Percentiles rank a stretch among this genome's conserved stretches.
Conservation (phyloP, 1,140 invertebrate genomes). For the Drosophila sp. region DNA sequence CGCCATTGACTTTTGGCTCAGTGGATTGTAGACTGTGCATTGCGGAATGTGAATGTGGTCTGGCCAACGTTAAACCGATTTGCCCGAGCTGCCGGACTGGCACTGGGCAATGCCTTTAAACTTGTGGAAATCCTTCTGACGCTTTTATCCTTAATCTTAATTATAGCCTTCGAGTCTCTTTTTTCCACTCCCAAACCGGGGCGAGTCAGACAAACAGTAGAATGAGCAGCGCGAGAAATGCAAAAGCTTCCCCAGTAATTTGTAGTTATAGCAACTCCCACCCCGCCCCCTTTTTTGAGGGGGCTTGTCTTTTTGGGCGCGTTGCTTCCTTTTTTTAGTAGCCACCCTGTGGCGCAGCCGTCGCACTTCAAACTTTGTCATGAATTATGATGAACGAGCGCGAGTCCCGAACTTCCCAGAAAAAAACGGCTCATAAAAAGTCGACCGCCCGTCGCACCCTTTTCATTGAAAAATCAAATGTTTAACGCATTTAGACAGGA, state of each 20-base stretch:
- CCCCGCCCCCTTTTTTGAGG: neutral
- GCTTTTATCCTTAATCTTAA: slow-evolving; percentile 84
- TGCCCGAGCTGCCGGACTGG: slow-evolving; percentile 30
- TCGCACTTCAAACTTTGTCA: slow-evolving; percentile 82
- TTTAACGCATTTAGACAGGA: slow-evolving; percentile 25
- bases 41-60: slow-evolving; percentile 14
- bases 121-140: slow-evolving; percentile 81
- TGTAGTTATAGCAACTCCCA: slow-evolving; percentile 66
- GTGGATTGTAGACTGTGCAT: slow-evolving; percentile 29
- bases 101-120: slow-evolving; percentile 36
- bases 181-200: slow-evolving; percentile 34
- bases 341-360: slow-evolving; percentile 60
- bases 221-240: slow-evolving; percentile 38
- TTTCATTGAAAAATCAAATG: slow-evolving; percentile 66
- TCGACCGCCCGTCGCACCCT: slow-evolving; percentile 60
- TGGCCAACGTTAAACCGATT: slow-evolving; percentile 73
- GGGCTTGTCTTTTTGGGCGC: slow-evolving; percentile 48
- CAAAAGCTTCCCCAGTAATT: slow-evolving; percentile 63
- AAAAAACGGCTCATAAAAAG: slow-evolving; percentile 28
- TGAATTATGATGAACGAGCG: slow-evolving; percentile 82
- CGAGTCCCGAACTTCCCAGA: slow-evolving; percentile 20
- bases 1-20: slow-evolving; percentile 75
- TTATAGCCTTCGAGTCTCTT: slow-evolving; percentile 62
- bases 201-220: slow-evolving; percentile 40
- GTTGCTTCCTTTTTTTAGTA: slow-evolving; percentile 10